These are phyloP conservation scores for Galaxias olidus DNA, from an alignment of 2,797 vertebrate species.

Conservation along the genomic window DNA sequence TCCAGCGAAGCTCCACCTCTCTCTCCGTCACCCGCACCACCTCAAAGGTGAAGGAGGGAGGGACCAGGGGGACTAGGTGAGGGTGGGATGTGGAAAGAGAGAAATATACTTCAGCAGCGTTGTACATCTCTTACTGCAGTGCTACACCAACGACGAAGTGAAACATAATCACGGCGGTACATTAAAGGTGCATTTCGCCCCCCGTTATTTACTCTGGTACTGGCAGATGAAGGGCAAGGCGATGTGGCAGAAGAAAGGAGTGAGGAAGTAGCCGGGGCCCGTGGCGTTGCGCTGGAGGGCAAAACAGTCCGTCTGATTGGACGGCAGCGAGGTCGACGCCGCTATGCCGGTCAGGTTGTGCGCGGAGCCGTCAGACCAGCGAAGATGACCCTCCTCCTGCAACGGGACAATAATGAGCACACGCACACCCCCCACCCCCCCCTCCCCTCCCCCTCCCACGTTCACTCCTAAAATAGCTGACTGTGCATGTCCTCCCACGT, in stretches of 20 bases:
- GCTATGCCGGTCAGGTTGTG: constrained; percentile 68
- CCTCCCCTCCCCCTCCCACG: too few species aligned
- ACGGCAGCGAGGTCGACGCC: constrained; percentile 66
- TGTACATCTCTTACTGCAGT: too few species aligned
- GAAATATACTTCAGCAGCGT: neutral
- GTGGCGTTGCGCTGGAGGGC: constrained; percentile 83
- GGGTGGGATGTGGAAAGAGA: constrained; percentile 5
- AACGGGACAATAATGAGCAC: constrained; percentile 7
- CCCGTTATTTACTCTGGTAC: constrained; percentile 79
- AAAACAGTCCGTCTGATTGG: constrained; percentile 84
- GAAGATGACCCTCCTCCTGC: constrained; percentile 79
- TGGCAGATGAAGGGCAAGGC: constrained; percentile 88
- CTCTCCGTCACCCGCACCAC: constrained; percentile 74
- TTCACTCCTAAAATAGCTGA: too few species aligned
- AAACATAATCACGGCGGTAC: neutral
- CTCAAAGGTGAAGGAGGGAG: constrained; percentile 68
- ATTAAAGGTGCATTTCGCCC: neutral
- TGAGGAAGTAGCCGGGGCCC: constrained; percentile 80
- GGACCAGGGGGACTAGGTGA: constrained; percentile 68
- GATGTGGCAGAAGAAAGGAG: constrained; percentile 83
- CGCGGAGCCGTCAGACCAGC: constrained; percentile 81
- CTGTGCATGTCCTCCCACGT: too few species aligned
- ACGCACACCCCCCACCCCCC: neutral
- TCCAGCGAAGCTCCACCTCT: constrained; percentile 77
- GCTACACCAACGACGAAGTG: too few species aligned